phyloP scores from a whole-genome alignment of 92 coral and sea anemone species.

The Ricordea florida region DNA sequence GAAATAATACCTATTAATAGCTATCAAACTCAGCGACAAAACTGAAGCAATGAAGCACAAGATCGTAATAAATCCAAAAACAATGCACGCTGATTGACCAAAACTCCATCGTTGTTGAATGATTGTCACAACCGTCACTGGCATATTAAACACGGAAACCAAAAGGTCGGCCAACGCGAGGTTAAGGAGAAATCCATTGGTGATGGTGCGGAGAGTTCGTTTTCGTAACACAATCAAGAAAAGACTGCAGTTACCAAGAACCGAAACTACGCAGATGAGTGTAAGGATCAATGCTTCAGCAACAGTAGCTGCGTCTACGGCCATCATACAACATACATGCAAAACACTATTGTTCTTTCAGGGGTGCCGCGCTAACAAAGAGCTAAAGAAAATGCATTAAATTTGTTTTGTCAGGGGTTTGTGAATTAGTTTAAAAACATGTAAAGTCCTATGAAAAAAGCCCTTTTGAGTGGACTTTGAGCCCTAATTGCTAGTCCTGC shows the following conservation, averaged over 20 bases:
- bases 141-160: constrained; percentile 74
- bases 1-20: constrained; percentile 75
- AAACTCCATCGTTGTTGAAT: constrained; percentile 58
- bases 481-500: too few relatives aligned
- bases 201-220: constrained; percentile 54
- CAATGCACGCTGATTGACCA: constrained; percentile 53
- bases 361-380: too few relatives aligned
- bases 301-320: not conserved
- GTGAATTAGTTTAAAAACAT: too few relatives aligned
- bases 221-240: constrained; percentile 48
- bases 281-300: constrained; percentile 59
- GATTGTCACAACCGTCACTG: constrained; percentile 64
- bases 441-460: too few relatives aligned
- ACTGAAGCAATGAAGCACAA: constrained; percentile 79
- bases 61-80: constrained; percentile 69
- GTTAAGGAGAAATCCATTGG: constrained; percentile 72
- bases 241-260: constrained; percentile 56
- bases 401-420: too few relatives aligned
- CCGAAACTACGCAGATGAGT: constrained; percentile 50
- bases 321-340: not conserved
- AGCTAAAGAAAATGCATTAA: too few relatives aligned
- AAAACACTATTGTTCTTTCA: not conserved
- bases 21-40: constrained; percentile 79
- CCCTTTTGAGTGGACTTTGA: too few relatives aligned
- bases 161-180: constrained; percentile 75